Conservation (phyloP, 2,888 invertebrate genomes). For the Caenorhabditis wallacei region DNA sequence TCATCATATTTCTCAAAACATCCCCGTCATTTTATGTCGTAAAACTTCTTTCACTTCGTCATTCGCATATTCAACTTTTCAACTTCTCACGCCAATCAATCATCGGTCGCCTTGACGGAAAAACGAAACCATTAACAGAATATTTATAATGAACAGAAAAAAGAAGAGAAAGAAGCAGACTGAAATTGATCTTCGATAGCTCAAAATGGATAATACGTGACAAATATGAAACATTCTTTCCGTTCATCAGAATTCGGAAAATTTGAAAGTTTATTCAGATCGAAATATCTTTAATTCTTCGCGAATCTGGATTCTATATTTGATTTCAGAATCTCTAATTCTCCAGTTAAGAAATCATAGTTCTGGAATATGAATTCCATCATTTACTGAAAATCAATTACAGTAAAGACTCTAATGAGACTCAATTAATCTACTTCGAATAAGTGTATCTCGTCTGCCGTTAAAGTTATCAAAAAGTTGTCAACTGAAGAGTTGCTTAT, state of each 20-base stretch:
- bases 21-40: conserved; percentile 17
- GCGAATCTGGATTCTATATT: too few species aligned
- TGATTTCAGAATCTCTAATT: too few species aligned
- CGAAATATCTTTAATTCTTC: background rate
- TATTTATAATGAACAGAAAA: background rate
- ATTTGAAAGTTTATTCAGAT: background rate
- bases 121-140: background rate
- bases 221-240: background rate
- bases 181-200: conserved; percentile 31
- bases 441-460: too few species aligned
- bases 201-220: conserved; percentile 17
- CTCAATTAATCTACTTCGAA: too few species aligned
- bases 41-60: conserved; percentile 16
- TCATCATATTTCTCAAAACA: conserved; percentile 29
- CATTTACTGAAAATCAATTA: too few species aligned
- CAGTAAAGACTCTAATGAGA: too few species aligned
- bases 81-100: conserved; percentile 44
- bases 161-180: background rate
- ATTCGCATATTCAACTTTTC: conserved; percentile 19
- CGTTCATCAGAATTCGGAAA: background rate
- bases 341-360: too few species aligned
- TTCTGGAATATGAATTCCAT: too few species aligned
- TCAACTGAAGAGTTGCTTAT: too few species aligned
- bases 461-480: too few species aligned
- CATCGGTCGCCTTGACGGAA: conserved; percentile 30